These are phyloP conservation scores for Xenus cinereus DNA, from an alignment of 2,113 vertebrate species.

Conservation along the genomic window DNA sequence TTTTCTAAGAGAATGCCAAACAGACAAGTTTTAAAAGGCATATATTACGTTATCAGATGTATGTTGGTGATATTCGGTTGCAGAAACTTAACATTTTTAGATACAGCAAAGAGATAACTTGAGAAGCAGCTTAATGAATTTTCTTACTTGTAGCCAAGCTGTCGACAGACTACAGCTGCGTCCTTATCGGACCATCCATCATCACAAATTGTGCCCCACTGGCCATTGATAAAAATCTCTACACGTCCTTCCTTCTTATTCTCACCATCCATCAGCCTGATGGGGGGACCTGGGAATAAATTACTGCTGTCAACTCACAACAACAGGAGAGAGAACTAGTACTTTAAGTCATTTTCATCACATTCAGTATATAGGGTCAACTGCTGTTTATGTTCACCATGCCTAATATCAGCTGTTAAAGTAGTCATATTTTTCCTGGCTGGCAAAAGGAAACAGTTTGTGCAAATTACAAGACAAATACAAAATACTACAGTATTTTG, in stretches of 20 bases:
- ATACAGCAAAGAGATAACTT: neutral
- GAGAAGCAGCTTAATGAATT: neutral
- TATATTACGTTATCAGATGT: neutral
- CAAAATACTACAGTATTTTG: neutral
- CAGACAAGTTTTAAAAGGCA: neutral
- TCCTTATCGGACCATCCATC: constrained; percentile 95
- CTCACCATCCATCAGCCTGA: constrained; percentile 93
- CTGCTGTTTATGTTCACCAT: neutral
- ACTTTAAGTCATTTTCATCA: neutral
- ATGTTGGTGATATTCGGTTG: neutral
- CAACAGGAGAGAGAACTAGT: neutral
- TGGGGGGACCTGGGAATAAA: constrained; percentile 79
- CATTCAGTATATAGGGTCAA: neutral
- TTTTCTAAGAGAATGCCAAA: neutral
- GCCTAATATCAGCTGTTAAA: neutral
- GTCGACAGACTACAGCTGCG: constrained; percentile 91
- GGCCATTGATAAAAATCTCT: constrained; percentile 88
- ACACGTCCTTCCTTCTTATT: constrained; percentile 93
- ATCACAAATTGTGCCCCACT: constrained; percentile 97
- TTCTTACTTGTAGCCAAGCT: constrained; percentile 92
- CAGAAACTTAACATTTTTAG: neutral
- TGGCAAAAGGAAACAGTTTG: neutral
- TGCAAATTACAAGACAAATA: neutral
- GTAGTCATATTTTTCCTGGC: neutral
- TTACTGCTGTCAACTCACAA: constrained; percentile 32